Evolutionary conservation across 2,888 invertebrate genomes (phyloP), one percentile per base, ranked within the genome.

Genomic region (Cephus rjabovi): DNA sequence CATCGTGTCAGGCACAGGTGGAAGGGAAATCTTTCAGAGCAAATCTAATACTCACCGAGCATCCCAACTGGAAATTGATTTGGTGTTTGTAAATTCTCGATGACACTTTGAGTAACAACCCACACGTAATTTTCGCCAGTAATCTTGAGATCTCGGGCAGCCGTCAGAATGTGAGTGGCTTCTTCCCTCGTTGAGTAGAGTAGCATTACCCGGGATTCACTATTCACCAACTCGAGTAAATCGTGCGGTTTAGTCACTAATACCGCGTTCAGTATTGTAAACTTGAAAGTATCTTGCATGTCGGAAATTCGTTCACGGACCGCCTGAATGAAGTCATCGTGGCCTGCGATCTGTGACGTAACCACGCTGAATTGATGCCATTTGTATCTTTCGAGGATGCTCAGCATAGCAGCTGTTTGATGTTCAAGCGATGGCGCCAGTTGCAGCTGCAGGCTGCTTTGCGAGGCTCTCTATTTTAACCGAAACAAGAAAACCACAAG

Each of bases 291-390:
- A 87, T 95, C 94, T 93, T 97, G 97, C 93, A 96, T 95, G 83
- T 96, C 96, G 81, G 95, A 95, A 80, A 97, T 96, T 86, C 97
- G 94, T 92, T 98, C 97, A 79, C 98, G 93, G 79, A 98, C 96
- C 76, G 98, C 97, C 92, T 98, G 98, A 85, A 98, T 97, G 92
- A 98, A 98, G 92, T 98, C 98, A 90, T 97, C 97, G 92, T 98
- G 97, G 3, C 98, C 98, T 79, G 98, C 98, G 85, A 98, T 97
- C 89, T 97, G 96, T 81, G 97, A 97, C 75, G 98, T 98, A 81
- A 98, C 97, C 83, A 98, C 96, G 85, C 97, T 96, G 92, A 98
- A 98, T 91, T 98, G 97, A 90, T 97, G 97, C 98, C 98, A 98
- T 92, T 97, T 97, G 93, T 99, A 99, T 85, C 98, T 94, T 92